Base-by-base conservation (phyloP, 53 echinoderm and acorn worm species). In the Holothuria scabra region DNA sequence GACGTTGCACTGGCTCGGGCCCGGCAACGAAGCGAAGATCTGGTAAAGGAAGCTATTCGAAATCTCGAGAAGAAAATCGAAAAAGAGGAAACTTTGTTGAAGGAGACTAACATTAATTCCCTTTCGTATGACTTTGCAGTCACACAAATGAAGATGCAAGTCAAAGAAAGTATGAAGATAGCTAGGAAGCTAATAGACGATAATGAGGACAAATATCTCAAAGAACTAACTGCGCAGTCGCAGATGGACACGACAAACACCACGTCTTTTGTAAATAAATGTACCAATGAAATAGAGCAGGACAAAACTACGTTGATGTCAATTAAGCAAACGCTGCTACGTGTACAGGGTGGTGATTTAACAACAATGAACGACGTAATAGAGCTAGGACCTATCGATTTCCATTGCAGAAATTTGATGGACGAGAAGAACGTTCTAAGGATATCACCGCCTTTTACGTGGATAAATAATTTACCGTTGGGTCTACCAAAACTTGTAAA, bases 1-100 rank as follows among this genome's bases (percentile, higher is more conserved):
- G 78, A 78, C 21, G 56, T 56, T 78, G 78, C 57, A 46, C 13
- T 78, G 18, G 57, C 58, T 21, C 56, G 58, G 5, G 78, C 78
- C 19, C 57, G 58, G 0, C 21, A 11, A 6, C 78, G 56, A 23
- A 57, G 78, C 49, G 78, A 78, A 8, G 20, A 24, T 19, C 14
- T 78, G 57, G 57, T 78, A 4, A 78, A 18, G 3, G 58, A 58
- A 11, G 56, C 24, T 16, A 57, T 78, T n/a, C 12, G 29, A 14
- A 52, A 19, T 18, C 58, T 56, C 1, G 14, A 56, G 32, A 55
- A 58, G 58, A 78, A 56, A 26, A 8, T 59, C 4, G 29, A 46
- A 31, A 28, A 18, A 2, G 19, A 56, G 13, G 0, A 29, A 20
- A 30, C 30, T 7, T 32, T 46, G 49, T 56, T 56, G 28, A 34